Evolutionary conservation across 1,140 invertebrate species (phyloP).

Genomic region (Drosophila santomea): DNA sequence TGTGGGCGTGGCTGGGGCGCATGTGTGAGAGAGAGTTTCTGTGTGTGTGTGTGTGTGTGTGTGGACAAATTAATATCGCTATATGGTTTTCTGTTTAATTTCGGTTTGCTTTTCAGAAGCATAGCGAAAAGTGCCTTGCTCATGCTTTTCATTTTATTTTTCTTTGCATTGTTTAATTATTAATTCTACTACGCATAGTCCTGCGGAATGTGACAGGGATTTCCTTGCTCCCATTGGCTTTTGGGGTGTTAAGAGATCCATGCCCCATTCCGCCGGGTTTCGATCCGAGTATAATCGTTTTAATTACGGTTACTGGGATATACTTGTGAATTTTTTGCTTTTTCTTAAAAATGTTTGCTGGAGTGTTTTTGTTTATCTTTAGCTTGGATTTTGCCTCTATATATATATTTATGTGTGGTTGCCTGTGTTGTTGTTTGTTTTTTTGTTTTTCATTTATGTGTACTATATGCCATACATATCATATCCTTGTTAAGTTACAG

Average conservation of each 20-base stretch:
- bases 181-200: slow-evolving; percentile 49
- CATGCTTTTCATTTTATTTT: slow-evolving; percentile 21
- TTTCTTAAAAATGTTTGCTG: slow-evolving; percentile 46
- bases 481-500: slow-evolving; percentile 74
- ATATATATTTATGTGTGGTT: slow-evolving; percentile 40
- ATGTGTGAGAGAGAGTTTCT: slow-evolving; percentile 16
- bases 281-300: slow-evolving; percentile 43
- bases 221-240: neutral
- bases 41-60: slow-evolving; percentile 9
- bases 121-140: slow-evolving; percentile 51
- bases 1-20: slow-evolving; percentile 28
- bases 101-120: slow-evolving; percentile 47
- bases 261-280: slow-evolving; percentile 12
- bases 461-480: slow-evolving; percentile 66
- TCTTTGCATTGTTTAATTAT: slow-evolving; percentile 35
- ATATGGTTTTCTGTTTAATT: slow-evolving; percentile 27
- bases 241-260: neutral
- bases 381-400: slow-evolving; percentile 46
- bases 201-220: slow-evolving; percentile 4
- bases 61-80: slow-evolving; percentile 47
- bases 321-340: slow-evolving; percentile 16
- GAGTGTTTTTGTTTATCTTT: slow-evolving; percentile 39
- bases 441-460: slow-evolving; percentile 41
- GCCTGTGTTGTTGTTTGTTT: slow-evolving; percentile 19
- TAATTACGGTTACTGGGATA: slow-evolving; percentile 43